A percentile compares a stretch with the other conserved stretches of the same genome.
Conservation (phyloP, 2,797 vertebrate genomes). For the Esox lucius region DNA sequence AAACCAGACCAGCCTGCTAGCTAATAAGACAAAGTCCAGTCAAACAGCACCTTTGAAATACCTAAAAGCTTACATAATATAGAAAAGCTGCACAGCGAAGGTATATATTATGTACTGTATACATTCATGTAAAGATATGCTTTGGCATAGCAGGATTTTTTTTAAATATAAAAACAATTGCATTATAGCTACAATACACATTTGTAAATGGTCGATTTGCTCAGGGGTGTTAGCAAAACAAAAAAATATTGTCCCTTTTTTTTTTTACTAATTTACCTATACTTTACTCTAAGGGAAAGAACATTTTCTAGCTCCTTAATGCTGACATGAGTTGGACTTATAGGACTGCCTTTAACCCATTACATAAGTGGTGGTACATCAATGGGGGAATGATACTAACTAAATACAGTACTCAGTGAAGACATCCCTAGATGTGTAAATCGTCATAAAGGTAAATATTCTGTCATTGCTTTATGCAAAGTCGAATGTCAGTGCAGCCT, state of each 20-base stretch:
- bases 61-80: slow-evolving; percentile 39
- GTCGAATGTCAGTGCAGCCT: too few species aligned
- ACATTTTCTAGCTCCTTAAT: neutral
- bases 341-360: neutral
- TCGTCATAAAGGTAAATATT: too few species aligned
- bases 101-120: slow-evolving; percentile 38
- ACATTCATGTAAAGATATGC: slow-evolving; percentile 71
- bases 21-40: slow-evolving; percentile 31
- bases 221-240: neutral
- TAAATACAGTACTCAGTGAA: slow-evolving; percentile 10
- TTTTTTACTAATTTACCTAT: neutral
- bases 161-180: slow-evolving; percentile 15
- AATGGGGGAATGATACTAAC: neutral
- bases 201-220: neutral
- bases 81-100: slow-evolving; percentile 56
- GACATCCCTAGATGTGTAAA: neutral
- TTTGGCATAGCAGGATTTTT: slow-evolving; percentile 60
- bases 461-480: too few species aligned
- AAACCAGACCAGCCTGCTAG: neutral
- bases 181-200: neutral
- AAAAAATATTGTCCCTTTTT: neutral
- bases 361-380: slow-evolving; percentile 13
- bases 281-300: neutral
- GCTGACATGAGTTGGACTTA: neutral
- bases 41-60: slow-evolving; percentile 30